A percentile compares a stretch with the other conserved stretches of the same genome.
Evolutionary conservation across 2,113 vertebrate species (phyloP).

Genomic region (Dromiciops gliroides): DNA sequence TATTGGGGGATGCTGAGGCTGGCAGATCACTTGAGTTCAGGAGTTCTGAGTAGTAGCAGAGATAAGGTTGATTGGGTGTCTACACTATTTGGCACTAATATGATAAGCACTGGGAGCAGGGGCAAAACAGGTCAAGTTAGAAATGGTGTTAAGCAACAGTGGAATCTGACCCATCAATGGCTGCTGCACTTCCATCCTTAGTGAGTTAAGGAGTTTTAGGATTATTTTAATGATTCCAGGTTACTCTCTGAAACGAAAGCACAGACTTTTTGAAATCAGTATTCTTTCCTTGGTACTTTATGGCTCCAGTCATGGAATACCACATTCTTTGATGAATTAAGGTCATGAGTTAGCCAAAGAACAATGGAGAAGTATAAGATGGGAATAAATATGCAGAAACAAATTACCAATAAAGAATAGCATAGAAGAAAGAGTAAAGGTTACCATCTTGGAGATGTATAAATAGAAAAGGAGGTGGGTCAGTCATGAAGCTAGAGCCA

Average conservation of each 20-base stretch:
- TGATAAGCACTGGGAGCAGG: background rate
- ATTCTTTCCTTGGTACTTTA: background rate
- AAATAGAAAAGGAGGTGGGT: background rate
- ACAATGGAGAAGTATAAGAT: background rate
- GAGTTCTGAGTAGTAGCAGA: background rate
- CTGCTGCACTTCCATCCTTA: background rate
- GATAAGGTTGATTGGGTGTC: background rate
- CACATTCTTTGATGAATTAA: background rate
- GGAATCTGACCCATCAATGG: background rate
- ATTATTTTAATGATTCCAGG: background rate
- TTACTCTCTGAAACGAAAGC: background rate
- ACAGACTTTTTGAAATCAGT: background rate
- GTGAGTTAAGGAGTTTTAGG: background rate
- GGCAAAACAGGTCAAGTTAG: background rate
- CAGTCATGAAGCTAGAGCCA: background rate
- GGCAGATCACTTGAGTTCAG: background rate
- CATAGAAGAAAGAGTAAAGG: background rate
- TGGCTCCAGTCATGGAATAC: background rate
- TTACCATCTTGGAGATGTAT: background rate
- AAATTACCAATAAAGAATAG: background rate
- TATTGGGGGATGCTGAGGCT: background rate
- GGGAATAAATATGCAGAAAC: background rate
- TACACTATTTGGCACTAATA: background rate
- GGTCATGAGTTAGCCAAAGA: background rate
- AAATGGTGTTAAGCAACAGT: background rate